phyloP scores from a whole-genome alignment of 2,888 invertebrate genomes.

The Lasiommata megera region DNA sequence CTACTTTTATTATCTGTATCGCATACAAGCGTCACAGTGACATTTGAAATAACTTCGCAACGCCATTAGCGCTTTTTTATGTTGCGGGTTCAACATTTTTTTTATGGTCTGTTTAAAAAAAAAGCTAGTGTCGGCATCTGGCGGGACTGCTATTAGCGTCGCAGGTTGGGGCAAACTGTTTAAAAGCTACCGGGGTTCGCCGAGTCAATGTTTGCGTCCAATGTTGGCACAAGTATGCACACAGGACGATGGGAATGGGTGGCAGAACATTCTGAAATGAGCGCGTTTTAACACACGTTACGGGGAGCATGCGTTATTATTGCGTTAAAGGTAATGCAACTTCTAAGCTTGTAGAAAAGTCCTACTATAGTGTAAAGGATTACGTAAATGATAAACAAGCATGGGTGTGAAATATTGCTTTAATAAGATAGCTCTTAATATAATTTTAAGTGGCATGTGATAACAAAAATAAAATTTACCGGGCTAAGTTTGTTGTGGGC shows the following conservation, averaged over 20 bases:
- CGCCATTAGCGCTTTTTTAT: constrained; percentile 27
- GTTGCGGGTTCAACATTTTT: constrained; percentile 1
- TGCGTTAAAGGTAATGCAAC: too few species aligned
- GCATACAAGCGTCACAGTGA: not conserved
- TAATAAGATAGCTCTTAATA: too few species aligned
- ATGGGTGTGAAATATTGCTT: too few species aligned
- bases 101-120: constrained; percentile 25
- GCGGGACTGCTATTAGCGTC: constrained; percentile 74
- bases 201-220: constrained; percentile 61
- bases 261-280: not conserved
- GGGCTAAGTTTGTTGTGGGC: too few species aligned
- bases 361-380: too few species aligned
- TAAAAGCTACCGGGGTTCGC: constrained; percentile 76
- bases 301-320: too few species aligned
- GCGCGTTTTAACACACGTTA: too few species aligned
- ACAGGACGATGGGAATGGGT: constrained; percentile 13
- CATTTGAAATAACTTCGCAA: constrained; percentile 8
- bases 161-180: constrained; percentile 55
- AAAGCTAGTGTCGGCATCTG: constrained; percentile 38
- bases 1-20: too few species aligned
- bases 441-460: too few species aligned
- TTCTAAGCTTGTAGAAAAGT: too few species aligned
- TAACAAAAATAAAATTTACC: too few species aligned
- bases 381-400: too few species aligned
- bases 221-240: constrained; percentile 27